Conservation (phyloP, 2,797 vertebrate genomes). For the Aphelocoma californica region DNA sequence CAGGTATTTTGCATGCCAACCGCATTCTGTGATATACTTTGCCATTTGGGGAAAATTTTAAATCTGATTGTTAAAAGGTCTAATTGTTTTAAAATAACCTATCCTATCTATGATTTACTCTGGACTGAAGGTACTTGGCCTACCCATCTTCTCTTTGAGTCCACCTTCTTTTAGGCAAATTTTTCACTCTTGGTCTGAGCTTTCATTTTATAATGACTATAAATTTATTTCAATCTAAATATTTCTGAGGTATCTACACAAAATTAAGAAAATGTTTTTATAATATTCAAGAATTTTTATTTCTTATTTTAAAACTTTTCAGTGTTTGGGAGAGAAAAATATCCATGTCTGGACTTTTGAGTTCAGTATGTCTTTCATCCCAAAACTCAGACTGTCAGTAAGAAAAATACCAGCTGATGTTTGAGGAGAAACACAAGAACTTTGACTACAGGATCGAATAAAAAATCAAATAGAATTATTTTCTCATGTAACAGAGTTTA, state of each 20-base stretch:
- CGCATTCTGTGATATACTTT: neutral
- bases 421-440: neutral
- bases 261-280: neutral
- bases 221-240: neutral
- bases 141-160: neutral
- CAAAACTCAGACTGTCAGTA: neutral
- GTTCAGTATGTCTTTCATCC: neutral
- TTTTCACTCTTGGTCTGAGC: neutral
- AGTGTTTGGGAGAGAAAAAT: neutral
- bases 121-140: neutral
- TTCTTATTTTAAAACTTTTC: neutral
- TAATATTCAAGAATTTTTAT: neutral
- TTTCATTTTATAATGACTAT: neutral
- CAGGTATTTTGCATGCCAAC: neutral
- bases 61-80: neutral
- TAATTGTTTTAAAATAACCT: neutral
- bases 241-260: neutral
- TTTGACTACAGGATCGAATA: neutral
- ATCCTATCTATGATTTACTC: neutral
- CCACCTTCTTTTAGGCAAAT: neutral
- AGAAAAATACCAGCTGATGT: neutral
- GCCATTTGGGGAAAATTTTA: neutral
- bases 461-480: neutral
- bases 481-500: neutral
- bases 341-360: neutral